Conservation (phyloP, 2,113 vertebrate species). For the Semnopithecus entellus region DNA sequence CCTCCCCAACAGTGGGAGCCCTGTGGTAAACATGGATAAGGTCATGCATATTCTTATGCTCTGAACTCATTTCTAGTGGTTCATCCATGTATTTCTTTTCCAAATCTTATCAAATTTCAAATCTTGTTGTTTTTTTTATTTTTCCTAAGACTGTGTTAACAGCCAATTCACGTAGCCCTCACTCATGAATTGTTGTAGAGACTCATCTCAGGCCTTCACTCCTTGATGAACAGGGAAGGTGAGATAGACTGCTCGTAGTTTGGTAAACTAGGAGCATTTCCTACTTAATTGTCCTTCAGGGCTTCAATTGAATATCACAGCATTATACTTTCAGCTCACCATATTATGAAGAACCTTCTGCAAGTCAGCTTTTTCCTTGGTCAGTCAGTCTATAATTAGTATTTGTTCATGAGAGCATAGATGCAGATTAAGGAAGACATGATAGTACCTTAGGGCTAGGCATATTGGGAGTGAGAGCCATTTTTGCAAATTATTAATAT, state of each 20-base stretch:
- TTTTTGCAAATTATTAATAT: not conserved
- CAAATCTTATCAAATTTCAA: not conserved
- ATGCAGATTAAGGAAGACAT: not conserved
- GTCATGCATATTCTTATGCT: not conserved
- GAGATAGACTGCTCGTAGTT: not conserved
- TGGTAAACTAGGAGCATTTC: not conserved
- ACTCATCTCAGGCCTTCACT: not conserved
- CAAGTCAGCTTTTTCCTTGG: not conserved
- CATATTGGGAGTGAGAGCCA: not conserved
- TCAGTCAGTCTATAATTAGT: not conserved
- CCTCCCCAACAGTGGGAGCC: not conserved
- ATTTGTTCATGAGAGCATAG: not conserved
- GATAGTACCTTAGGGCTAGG: not conserved
- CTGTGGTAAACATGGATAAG: no score
- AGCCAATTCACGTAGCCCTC: not conserved
- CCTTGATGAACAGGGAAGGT: not conserved
- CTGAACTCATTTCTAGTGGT: not conserved
- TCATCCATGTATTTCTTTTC: not conserved
- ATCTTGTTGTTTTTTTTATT: not conserved
- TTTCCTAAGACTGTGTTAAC: not conserved
- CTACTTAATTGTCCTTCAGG: not conserved
- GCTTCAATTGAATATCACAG: not conserved
- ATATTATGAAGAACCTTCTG: not conserved
- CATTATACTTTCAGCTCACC: not conserved
- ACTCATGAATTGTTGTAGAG: not conserved